Conservation (phyloP, 2,888 invertebrate genomes). For the Eretmocerus hayati region DNA sequence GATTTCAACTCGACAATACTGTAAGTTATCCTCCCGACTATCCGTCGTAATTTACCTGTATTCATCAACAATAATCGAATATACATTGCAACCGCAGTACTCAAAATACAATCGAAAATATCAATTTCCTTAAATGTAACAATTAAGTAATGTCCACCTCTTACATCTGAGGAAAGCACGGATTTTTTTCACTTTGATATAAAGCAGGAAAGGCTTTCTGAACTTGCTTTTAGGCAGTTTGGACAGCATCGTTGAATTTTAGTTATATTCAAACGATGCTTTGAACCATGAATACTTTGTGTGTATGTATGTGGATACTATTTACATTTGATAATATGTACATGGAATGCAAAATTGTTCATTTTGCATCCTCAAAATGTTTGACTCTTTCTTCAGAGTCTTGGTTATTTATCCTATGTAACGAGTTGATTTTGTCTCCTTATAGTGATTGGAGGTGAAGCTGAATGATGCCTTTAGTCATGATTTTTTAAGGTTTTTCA, state of each 20-base stretch:
- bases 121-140: conserved; percentile 16
- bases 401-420: no score
- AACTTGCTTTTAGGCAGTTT: conserved; percentile 23
- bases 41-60: conserved; percentile 2
- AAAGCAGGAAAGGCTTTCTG: conserved; percentile 16
- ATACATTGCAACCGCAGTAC: conserved; percentile 10
- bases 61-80: conserved; percentile 15
- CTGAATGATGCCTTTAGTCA: no score
- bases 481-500: no score
- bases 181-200: conserved; percentile 2
- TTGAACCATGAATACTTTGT: neutral
- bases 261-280: neutral
- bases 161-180: conserved; percentile 14
- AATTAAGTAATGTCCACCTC: conserved; percentile 2
- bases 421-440: no score
- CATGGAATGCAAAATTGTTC: no score
- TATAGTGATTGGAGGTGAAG: no score
- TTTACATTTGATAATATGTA: neutral
- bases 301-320: conserved; percentile 1
- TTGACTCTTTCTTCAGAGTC: neutral
- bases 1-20: no score
- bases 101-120: conserved; percentile 23
- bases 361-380: no score
- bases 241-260: conserved; percentile 11
- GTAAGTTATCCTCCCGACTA: no score